These are phyloP conservation scores for Oxyteleia sp. DNA, from an alignment of 2,888 invertebrate species.

Conservation along the genomic window DNA sequence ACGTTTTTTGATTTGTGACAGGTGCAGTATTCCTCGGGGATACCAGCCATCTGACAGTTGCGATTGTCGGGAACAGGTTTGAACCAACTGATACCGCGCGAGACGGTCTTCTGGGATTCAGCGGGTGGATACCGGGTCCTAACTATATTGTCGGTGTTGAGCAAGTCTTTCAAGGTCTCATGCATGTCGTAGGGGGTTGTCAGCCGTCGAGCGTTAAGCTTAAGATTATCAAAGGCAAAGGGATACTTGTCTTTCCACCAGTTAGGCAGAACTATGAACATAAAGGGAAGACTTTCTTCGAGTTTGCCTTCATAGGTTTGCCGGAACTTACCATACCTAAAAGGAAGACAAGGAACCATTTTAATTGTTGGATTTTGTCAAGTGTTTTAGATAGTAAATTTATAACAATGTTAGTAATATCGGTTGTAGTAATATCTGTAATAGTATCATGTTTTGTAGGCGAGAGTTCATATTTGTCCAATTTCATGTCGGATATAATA, in stretches of 20 bases:
- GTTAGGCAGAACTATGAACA: slow-evolving; percentile 92
- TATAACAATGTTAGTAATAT: too few relatives aligned
- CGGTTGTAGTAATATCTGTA: too few relatives aligned
- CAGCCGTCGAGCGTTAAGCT: slow-evolving; percentile 91
- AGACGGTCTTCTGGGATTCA: slow-evolving; percentile 54
- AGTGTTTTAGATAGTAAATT: too few relatives aligned
- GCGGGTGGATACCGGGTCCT: slow-evolving; percentile 75
- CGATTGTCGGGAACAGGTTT: slow-evolving; percentile 91
- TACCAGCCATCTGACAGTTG: slow-evolving; percentile 93
- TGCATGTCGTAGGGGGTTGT: slow-evolving; percentile 95
- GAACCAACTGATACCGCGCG: slow-evolving; percentile 93
- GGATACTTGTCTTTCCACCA: slow-evolving; percentile 91
- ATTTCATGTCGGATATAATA: too few relatives aligned
- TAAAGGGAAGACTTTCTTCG: slow-evolving; percentile 95
- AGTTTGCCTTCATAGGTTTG: slow-evolving; percentile 94
- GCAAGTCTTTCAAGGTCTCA: slow-evolving; percentile 92
- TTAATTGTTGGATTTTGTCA: too few relatives aligned
- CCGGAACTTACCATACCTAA: slow-evolving; percentile 94
- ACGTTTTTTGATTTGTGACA: slow-evolving; percentile 92
- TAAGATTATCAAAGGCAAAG: slow-evolving; percentile 90
- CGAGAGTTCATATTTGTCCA: too few relatives aligned
- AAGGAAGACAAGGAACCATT: too few relatives aligned
- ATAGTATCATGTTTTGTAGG: too few relatives aligned
- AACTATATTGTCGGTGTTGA: too few relatives aligned
- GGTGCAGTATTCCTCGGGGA: slow-evolving; percentile 96